Evolutionary conservation across 2,797 vertebrate species (phyloP), one percentile per base, ranked within the genome.

Genomic region (Hyperoplus immaculatus): DNA sequence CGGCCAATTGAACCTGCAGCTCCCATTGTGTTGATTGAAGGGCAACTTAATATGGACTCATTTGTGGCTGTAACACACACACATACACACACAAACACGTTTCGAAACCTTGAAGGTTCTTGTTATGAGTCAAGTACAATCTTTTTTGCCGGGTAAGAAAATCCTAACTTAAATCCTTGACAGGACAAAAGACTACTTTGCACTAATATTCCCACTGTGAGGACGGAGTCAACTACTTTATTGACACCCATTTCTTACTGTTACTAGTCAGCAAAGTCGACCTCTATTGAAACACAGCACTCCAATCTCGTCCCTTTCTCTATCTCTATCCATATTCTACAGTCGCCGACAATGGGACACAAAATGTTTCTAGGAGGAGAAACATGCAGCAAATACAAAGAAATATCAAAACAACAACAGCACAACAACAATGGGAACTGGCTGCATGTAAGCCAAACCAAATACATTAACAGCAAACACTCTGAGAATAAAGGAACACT

Each of bases 21-120:
- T 89, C 72, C 42, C 68, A 54, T 77, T 74, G 69, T 83, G 70
- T 60, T 75, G 73, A 88, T 61, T 74, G 80, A 80, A 78, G 81
- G 54, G 78, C 81, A 66, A 56, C 79, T 61, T 78, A 68, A 78
- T 79, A 65, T 76, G 73, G 66, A 79, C 21, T 78, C 47, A 80
- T 73, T 62, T 82, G 38, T n/a, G 6, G 59, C 15, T 53, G 29
- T 61, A 47, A 14, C 29, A 69, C 58, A 75, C 55, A 68, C 38
- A 50, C 42, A 43, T 46, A 41, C 69, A 83, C 46, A 57, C 38
- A 64, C 57, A 69, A 21, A 15, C 14, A 51, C 50, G 49, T 64
- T 50, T 75, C 29, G 53, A 56, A 75, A 46, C 10, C 8, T 41
- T n/a, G 21, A 39, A 66, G 49, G 54, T 69, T 41, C 56, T 75